Evolutionary conservation across 1,140 invertebrate species (phyloP), one percentile per base, ranked within the genome.

Genomic region (Psilanteris sp.): DNA sequence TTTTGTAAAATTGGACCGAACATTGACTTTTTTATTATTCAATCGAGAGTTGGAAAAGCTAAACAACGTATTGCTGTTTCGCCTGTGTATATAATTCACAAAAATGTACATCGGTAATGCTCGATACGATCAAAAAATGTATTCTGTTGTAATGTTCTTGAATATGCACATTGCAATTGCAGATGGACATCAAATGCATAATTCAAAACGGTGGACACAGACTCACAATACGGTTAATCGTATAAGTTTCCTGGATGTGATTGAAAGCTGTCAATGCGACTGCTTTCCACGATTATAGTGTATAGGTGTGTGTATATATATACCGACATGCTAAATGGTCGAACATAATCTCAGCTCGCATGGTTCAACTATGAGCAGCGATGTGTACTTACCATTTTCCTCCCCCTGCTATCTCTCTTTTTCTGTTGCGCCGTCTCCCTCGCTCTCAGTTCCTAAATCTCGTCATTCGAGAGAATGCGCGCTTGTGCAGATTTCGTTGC

Each of bases 231-330:
- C 27, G 59, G 59, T 73, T 73, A 73, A 73, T 57, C 59, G 59
- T 64, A 64, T 52, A 55, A 66, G 70, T 66, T 73, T 73, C 70
- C 59, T 64, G 50, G 20, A 9, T 15, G 52, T 66, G 70, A 73
- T 73, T 73, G 59, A 73, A 64, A 73, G 57, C 59, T 73, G 59
- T 43, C 70, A 73, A 73, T 73, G 70, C 18, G 34, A 18, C 32
- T 41, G 68, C 50, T 70, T n/a, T 61, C 34, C 54, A 43, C 36
- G 44, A n/a, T n/a, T n/a, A n/a, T n/a, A n/a, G n/a, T n/a, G n/a
- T n/a, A n/a, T n/a, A n/a, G n/a, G n/a, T n/a, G n/a, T n/a, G 66
- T 44, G 52, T 52, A 54, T 61, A 52, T 44, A 70, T 68, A 41
- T 43, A 39, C 36, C 44, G 54, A 70, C 64, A 68, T 43, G 54